Evolutionary conservation across 2,797 vertebrate species (phyloP), one percentile per base, ranked within the genome.

Genomic region (Anolis apletophallus): DNA sequence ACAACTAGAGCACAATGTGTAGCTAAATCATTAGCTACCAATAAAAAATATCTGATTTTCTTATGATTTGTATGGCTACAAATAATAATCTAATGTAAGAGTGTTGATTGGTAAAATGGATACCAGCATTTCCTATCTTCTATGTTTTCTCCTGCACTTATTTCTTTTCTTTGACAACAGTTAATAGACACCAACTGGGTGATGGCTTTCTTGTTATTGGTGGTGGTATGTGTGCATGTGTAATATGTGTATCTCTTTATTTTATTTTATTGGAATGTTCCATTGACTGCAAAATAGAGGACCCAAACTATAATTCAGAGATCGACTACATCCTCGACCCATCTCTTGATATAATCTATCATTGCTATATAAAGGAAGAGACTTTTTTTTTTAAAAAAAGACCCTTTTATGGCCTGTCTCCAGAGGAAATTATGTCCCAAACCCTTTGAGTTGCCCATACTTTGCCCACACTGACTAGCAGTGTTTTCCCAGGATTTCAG

Each of bases 1-100:
- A 91, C 86, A 80, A 92, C 57, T 69, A 0, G 4, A 90, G 40
- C 16, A 90, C 36, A 89, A 90, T 91, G 80, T 84, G 67, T 77
- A 92, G 64, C 82, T 86, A 87, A 88, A 86, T 81, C 84, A 92
- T 94, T 93, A 94, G 59, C 68, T 0, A 88, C 85, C 92, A 93
- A 89, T 86, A 92, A 83, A 68, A 46, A 40, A 92, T 92, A 92
- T 93, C 84, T 93, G 91, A 93, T 94, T 92, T 94, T 92, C 82
- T 91, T 89, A 86, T 55, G 87, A 86, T 76, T 90, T 91, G 90
- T 88, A 88, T 81, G 88, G 69, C 85, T 91, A 88, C 81, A 93
- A 89, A 91, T 88, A 93, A 75, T 54, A 95, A 90, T 81, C 91
- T 23, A 36, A 2, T 76, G 32, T 81, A 91, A 79, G 59, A 86